These are phyloP conservation scores for Bathynomus jamesi DNA, from an alignment of 1,140 invertebrate species.

Conservation along the genomic window DNA sequence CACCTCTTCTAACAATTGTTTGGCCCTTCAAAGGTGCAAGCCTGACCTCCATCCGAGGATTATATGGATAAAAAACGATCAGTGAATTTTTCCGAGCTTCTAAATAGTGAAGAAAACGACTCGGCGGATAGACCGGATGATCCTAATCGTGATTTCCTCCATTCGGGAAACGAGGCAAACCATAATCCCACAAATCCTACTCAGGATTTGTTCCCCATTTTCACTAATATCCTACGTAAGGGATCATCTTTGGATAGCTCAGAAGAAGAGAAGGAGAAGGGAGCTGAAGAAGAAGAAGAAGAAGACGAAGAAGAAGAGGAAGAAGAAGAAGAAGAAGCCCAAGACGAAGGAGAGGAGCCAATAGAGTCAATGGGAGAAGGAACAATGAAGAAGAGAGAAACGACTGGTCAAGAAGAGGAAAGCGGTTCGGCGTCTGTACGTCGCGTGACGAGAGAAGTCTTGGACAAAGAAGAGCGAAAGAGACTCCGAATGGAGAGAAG, in stretches of 20 bases:
- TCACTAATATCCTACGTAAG: too few relatives aligned
- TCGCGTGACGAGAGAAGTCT: conserved; percentile 14
- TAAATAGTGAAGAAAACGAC: not conserved
- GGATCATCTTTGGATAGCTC: too few relatives aligned
- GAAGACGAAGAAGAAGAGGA: not conserved
- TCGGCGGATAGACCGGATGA: too few relatives aligned
- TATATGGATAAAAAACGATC: conserved; percentile 35
- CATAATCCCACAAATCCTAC: too few relatives aligned
- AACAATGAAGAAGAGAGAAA: too few relatives aligned
- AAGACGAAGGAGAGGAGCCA: conserved; percentile 21
- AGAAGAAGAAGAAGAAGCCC: not conserved
- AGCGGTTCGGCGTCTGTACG: too few relatives aligned
- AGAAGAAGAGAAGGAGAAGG: not conserved
- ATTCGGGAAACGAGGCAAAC: too few relatives aligned
- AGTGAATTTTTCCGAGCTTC: not conserved
- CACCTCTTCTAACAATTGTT: too few relatives aligned
- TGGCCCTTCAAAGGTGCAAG: conserved; percentile 53
- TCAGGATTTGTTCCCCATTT: too few relatives aligned
- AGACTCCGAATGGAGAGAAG: conserved; percentile 38
- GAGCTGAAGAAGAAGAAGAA: not conserved
- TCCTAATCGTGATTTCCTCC: too few relatives aligned
- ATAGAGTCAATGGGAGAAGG: too few relatives aligned
- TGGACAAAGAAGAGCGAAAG: conserved; percentile 46
- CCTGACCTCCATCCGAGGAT: conserved; percentile 29
- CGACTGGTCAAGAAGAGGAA: too few relatives aligned